Conservation (phyloP, 64 coral and sea anemone genomes). For the Montipora capricornis region DNA sequence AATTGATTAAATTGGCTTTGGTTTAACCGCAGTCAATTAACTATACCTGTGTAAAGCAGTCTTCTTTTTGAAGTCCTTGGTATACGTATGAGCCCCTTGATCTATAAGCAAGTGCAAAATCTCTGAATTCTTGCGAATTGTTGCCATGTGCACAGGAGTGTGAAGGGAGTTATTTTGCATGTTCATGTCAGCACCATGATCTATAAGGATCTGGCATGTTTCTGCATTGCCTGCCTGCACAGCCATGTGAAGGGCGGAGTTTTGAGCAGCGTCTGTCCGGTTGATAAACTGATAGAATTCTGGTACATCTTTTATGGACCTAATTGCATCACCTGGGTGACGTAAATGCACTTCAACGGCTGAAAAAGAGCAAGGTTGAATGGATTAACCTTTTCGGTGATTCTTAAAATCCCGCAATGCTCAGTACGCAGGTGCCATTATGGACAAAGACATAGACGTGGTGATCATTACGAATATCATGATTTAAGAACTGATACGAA, state of each 20-base stretch:
- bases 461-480: too few relatives aligned
- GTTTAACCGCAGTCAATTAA: too few relatives aligned
- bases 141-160: conserved; percentile 66
- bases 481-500: too few relatives aligned
- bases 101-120: conserved; percentile 44
- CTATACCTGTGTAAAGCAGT: conserved; percentile 66
- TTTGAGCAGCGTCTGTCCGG: conserved; percentile 28
- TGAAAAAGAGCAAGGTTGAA: conserved; percentile 1
- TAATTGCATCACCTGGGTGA: conserved; percentile 29
- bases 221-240: conserved; percentile 57
- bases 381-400: too few relatives aligned
- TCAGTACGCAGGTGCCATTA: too few relatives aligned
- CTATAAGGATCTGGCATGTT: conserved; percentile 42
- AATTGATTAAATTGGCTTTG: too few relatives aligned
- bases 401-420: too few relatives aligned
- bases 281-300: conserved; percentile 50
- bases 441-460: too few relatives aligned
- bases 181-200: conserved; percentile 53
- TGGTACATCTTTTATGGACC: not conserved
- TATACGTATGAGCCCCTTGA: conserved; percentile 18
- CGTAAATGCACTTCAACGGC: not conserved
- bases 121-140: conserved; percentile 5
- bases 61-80: not conserved
- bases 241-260: conserved; percentile 72
- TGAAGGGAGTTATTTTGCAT: conserved; percentile 44